These are phyloP conservation scores for Parazoanthus darwini DNA, from an alignment of 92 coral and sea anemone genomes.

Conservation along the genomic window DNA sequence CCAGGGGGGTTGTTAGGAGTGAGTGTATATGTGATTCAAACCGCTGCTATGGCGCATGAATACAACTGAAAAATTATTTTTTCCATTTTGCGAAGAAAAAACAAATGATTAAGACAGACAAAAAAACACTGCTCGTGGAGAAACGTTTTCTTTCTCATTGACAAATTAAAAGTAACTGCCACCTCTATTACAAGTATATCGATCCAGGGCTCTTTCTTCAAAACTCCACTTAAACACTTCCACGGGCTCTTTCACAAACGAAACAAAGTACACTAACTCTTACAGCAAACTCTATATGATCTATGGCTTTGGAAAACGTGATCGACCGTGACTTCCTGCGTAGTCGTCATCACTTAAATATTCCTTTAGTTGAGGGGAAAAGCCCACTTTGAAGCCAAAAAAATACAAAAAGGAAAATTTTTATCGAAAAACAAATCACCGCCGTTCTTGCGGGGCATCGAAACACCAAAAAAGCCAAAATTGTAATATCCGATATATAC, in stretches of 20 bases:
- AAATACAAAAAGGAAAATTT: not conserved
- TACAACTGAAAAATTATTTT: too few relatives aligned
- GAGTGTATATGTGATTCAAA: too few relatives aligned
- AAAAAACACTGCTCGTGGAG: too few relatives aligned
- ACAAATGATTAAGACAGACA: too few relatives aligned
- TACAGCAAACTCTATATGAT: not conserved
- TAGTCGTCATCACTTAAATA: too few relatives aligned
- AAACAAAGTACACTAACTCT: constrained; percentile 14
- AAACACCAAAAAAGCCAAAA: not conserved
- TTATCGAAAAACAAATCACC: constrained; percentile 17
- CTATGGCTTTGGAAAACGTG: not conserved
- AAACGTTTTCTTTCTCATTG: too few relatives aligned
- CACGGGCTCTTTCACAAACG: not conserved
- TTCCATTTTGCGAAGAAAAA: too few relatives aligned
- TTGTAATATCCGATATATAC: too few relatives aligned
- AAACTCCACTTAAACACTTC: not conserved
- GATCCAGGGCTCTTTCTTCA: not conserved
- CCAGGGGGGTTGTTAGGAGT: too few relatives aligned
- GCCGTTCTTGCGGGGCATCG: not conserved
- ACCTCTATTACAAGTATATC: not conserved
- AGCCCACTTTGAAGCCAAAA: not conserved
- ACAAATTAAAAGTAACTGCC: not conserved
- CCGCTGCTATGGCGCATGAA: too few relatives aligned
- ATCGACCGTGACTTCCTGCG: too few relatives aligned
- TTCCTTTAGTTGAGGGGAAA: too few relatives aligned